Evolutionary conservation across 2,888 invertebrate species (phyloP).

Genomic region (Tuberolachnus salignus): DNA sequence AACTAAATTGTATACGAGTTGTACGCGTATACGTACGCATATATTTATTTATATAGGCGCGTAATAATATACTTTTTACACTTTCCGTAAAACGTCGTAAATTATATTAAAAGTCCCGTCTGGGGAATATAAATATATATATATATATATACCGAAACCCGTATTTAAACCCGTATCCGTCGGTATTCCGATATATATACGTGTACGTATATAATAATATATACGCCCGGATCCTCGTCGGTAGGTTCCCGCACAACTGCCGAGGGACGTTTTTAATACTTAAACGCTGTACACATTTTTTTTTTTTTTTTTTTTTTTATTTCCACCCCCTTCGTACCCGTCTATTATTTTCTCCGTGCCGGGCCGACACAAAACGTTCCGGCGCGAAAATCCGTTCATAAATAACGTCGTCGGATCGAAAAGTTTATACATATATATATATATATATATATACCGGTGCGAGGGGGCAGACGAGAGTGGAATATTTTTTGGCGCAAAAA

Average conservation of each 20-base stretch:
- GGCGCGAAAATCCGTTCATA: slow-evolving; percentile 43
- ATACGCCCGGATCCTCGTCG: slow-evolving; percentile 8
- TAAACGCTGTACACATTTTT: slow-evolving; percentile 36
- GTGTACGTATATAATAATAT: too few relatives aligned
- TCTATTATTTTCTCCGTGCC: slow-evolving; percentile 52
- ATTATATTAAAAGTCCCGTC: slow-evolving; percentile 47
- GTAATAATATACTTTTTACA: too few relatives aligned
- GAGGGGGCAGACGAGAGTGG: neutral
- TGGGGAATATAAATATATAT: slow-evolving; percentile 11
- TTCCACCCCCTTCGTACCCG: too few relatives aligned
- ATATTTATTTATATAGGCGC: too few relatives aligned
- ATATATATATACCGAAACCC: too few relatives aligned
- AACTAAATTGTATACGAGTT: too few relatives aligned
- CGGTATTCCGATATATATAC: slow-evolving; percentile 32
- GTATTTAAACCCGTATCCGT: slow-evolving; percentile 43
- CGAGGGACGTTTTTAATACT: slow-evolving; percentile 44
- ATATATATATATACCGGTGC: too few relatives aligned
- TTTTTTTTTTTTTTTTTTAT: slow-evolving; percentile 22
- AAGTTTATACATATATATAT: too few relatives aligned
- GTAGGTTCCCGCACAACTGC: neutral
- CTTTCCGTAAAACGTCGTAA: slow-evolving; percentile 24
- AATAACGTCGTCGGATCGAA: slow-evolving; percentile 13
- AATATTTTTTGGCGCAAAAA: neutral
- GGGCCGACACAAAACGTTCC: slow-evolving; percentile 51
- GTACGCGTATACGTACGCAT: too few relatives aligned